Base-by-base conservation (phyloP, 1,140 invertebrate species). In the fruit fly (Drosophila melanogaster) region DNA sequence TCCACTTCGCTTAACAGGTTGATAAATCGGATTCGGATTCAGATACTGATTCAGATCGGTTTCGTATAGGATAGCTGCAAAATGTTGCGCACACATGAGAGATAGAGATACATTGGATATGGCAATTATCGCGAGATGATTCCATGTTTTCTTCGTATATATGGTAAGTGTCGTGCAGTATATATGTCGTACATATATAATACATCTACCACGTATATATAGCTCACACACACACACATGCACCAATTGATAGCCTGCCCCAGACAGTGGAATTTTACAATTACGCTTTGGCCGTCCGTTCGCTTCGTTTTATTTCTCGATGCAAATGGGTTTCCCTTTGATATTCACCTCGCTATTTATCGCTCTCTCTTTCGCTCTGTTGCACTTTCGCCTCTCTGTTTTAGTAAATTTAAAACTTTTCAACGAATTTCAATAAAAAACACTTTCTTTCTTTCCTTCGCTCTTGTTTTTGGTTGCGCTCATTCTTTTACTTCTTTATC, bases 231-330 rank as follows among this genome's bases (percentile, higher is more conserved):
- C 61, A 51, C 62, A 53, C 54, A 47, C 38, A 80, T 24, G 53
- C 43, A 65, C 41, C 22, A 47, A 72, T 55, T 50, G 56, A 65
- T 58, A 64, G 81, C 53, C 80, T 84, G 80, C 62, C 76, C 79
- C 83, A 87, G 83, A 87, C 83, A 87, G 83, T 83, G 83, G 83
- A 87, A 87, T 87, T 87, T 87, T 89, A 89, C 83, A 87, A 89
- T 87, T 86, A 86, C 81, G 81, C 81, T 86, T 86, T 87, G 81
- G 85, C 83, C 80, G 83, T 85, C 83, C 81, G 74, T 87, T 89
- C 84, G 83, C 86, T 79, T 73, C 57, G 58, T 46, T 56, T 61
- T 66, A 43, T 53, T 53, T 47, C 60, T 73, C 67, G 64, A 86
- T 86, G 83, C 83, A 87, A 86, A 86, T 87, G 83, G 80, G 74